Conservation (phyloP, 2,797 vertebrate genomes). For the Apodemus agrarius region DNA sequence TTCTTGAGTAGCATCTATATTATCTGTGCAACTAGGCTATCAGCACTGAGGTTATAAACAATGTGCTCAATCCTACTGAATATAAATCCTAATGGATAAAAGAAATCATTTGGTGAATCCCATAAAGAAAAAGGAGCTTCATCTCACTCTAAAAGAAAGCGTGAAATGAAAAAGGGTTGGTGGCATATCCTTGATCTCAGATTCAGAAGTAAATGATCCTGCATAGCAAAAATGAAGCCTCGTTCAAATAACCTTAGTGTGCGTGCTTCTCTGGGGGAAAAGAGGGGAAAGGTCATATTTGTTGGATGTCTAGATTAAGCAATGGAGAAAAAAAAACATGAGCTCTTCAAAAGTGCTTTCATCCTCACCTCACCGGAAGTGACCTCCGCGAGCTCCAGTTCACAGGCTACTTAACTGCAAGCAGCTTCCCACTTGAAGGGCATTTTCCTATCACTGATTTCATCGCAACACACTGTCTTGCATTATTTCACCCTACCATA, state of each 20-base stretch:
- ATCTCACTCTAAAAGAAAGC: not conserved
- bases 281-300: not conserved
- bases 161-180: conserved; percentile 39
- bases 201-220: not conserved
- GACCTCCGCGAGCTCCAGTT: not conserved
- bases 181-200: not conserved
- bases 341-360: conserved; percentile 6
- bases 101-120: not conserved
- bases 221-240: conserved; percentile 18
- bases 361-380: not conserved
- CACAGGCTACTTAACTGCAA: conserved; percentile 4
- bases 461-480: not conserved
- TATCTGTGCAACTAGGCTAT: not conserved
- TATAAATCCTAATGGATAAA: not conserved
- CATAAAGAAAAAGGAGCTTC: not conserved
- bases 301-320: conserved; percentile 1
- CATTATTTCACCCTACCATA: conserved; percentile 13
- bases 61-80: not conserved
- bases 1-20: not conserved
- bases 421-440: not conserved
- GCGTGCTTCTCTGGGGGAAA: not conserved
- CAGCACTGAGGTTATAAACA: not conserved
- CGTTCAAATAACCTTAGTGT: conserved; percentile 2
- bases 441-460: not conserved
- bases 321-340: not conserved